Evolutionary conservation across 2,888 invertebrate genomes (phyloP), one percentile per base, ranked within the genome.

Genomic region (Amphipoea lucens): DNA sequence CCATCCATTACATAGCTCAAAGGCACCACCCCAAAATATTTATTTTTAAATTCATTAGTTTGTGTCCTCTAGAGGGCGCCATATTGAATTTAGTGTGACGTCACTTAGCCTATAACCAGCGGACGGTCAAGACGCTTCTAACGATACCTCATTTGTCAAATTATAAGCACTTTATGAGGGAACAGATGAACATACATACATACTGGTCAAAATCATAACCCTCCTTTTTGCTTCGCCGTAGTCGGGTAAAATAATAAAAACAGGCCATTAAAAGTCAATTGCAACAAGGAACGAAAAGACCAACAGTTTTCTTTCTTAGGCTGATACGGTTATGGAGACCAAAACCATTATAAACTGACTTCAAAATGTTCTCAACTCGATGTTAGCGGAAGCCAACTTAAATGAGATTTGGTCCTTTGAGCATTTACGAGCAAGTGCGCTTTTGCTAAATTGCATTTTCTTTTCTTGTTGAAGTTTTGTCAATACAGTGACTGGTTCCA

Each of bases 371-470:
- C n/a, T 42, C 20, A 11, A 45, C 45, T 45, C 45, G n/a, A 36
- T 45, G 36, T 65, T 45, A 65, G 45, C 4, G 42, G 29, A 29
- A 45, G n/a, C 2, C 20, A 65, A 66, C 40, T 70, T 78, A 57
- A 17, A 70, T 57, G 78, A 66, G 57, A 70, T 60, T 42, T 65
- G 40, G 68, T 63, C 63, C 40, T 63, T 29, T 48, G 20, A 63
- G 36, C 1, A 23, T 23, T 67, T 36, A 4, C 29, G 9, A 57
- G 9, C 9, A 57, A 23, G 23, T 57, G 11, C 40, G 14, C 20
- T 14, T 69, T 54, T 65, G 6, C 17, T 17, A 54, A 62, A 78
- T 60, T 60, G n/a, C 60, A n/a, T 60, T 60, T 69, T 63, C 36
- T n/a, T n/a, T n/a, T 40, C 36, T 42, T 5, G 12, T n/a, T 4